Evolutionary conservation across 2,888 invertebrate species (phyloP).

Genomic region (Coelopa pilipes): DNA sequence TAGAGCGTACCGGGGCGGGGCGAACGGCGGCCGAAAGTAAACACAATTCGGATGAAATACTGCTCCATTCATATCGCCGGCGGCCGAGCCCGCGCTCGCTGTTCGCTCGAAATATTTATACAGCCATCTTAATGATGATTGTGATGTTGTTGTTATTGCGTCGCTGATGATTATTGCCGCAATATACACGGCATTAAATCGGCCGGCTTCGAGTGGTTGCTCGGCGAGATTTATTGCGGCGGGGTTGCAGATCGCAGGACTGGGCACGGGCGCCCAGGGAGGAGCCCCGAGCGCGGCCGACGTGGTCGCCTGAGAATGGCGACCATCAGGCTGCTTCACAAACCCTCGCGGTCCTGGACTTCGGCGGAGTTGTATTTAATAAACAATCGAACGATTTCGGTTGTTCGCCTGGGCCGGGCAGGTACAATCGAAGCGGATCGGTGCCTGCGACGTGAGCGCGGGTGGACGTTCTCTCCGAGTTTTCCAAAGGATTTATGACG

Average conservation of each 20-base stretch:
- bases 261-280: too few relatives aligned
- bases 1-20: too few relatives aligned
- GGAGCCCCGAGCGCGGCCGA: too few relatives aligned
- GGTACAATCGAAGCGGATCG: neutral
- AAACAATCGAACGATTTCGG: too few relatives aligned
- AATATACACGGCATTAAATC: constrained; percentile 4
- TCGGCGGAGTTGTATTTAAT: too few relatives aligned
- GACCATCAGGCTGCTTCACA: too few relatives aligned
- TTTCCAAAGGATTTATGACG: constrained; percentile 28
- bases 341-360: too few relatives aligned
- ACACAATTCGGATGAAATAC: neutral
- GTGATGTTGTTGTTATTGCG: constrained; percentile 7
- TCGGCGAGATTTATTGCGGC: constrained; percentile 13
- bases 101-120: neutral
- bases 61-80: constrained; percentile 1
- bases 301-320: too few relatives aligned
- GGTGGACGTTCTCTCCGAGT: neutral
- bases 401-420: neutral
- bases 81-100: too few relatives aligned
- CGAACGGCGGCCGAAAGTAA: too few relatives aligned
- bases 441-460: neutral
- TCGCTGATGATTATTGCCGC: constrained; percentile 1
- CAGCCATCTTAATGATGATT: constrained; percentile 15
- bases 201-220: constrained; percentile 2
- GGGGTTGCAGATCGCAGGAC: too few relatives aligned